phyloP scores from a whole-genome alignment of 2,113 vertebrate genomes.

The Catharus fuscescens region DNA sequence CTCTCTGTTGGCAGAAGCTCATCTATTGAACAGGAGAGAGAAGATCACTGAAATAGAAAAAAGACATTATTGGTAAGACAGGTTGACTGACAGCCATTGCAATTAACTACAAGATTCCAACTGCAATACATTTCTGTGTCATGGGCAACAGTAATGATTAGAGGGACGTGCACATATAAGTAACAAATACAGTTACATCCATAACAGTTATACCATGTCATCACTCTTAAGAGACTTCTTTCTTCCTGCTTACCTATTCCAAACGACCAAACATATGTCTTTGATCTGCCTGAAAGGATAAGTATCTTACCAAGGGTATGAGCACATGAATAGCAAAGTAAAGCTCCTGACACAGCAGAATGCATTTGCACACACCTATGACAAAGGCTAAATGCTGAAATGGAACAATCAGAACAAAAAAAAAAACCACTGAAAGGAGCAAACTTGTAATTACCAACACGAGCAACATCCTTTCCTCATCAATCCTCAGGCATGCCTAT shows the following conservation, averaged over 20 bases:
- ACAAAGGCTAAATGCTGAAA: slow-evolving; percentile 22
- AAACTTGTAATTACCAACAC: slow-evolving; percentile 42
- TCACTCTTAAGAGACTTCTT: slow-evolving; percentile 17
- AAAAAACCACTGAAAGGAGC: slow-evolving; percentile 32
- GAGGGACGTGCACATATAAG: neutral
- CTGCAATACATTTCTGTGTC: neutral
- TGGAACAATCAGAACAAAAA: slow-evolving; percentile 6
- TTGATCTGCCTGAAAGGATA: slow-evolving; percentile 62
- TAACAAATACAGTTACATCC: too few species aligned
- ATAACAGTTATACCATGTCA: neutral
- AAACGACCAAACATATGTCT: slow-evolving; percentile 35
- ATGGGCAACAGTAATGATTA: neutral
- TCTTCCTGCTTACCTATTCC: slow-evolving; percentile 17
- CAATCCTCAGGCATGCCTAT: slow-evolving; percentile 26
- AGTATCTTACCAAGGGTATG: slow-evolving; percentile 5
- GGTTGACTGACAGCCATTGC: slow-evolving; percentile 14
- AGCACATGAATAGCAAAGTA: slow-evolving; percentile 39
- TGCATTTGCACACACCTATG: neutral
- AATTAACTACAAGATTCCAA: slow-evolving; percentile 33
- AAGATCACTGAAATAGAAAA: neutral
- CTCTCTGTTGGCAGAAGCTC: neutral
- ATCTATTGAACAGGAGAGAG: neutral
- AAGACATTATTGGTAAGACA: neutral
- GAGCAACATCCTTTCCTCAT: slow-evolving; percentile 43
- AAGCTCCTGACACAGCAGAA: slow-evolving; percentile 36